Conservation (phyloP, 2,113 vertebrate genomes). For the Channa argus region DNA sequence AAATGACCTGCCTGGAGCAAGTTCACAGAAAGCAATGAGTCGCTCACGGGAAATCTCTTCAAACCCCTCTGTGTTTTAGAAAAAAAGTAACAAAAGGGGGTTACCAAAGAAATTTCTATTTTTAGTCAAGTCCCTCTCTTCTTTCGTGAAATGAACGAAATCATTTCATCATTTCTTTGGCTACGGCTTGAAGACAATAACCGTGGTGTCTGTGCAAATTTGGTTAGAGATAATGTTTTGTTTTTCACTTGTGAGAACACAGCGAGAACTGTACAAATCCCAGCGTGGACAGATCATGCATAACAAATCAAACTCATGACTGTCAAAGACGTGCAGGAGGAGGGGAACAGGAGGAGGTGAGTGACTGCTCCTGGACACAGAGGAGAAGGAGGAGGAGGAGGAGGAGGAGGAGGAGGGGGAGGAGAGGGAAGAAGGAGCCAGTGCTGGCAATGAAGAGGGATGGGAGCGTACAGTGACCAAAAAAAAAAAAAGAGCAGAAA, state of each 20-base stretch:
- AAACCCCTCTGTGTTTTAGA: conserved; percentile 30
- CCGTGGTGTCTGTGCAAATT: conserved; percentile 11
- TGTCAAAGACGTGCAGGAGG: conserved; percentile 27
- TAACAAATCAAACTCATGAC: conserved; percentile 51
- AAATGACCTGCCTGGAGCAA: conserved; percentile 69
- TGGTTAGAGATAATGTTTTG: conserved; percentile 30
- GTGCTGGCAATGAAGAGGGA: conserved; percentile 21
- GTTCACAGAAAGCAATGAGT: conserved; percentile 71
- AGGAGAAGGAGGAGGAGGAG: conserved; percentile 1
- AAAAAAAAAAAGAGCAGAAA: conserved; percentile 37
- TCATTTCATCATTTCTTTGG: conserved; percentile 1
- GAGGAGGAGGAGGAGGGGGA: not conserved
- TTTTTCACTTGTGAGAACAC: conserved; percentile 27
- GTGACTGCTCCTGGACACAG: conserved; percentile 29
- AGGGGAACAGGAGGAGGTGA: conserved; percentile 13
- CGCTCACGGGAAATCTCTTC: conserved; percentile 66
- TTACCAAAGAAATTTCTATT: conserved; percentile 27
- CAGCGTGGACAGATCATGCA: conserved; percentile 46
- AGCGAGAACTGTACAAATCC: conserved; percentile 30
- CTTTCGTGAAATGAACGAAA: conserved; percentile 26
- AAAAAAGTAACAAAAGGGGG: conserved; percentile 25
- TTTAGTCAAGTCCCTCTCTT: conserved; percentile 32
- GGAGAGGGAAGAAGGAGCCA: conserved; percentile 10
- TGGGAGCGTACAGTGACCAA: conserved; percentile 20
- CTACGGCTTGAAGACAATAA: conserved; percentile 23